These are phyloP conservation scores for Diadema setosum DNA, from an alignment of 35 echinoderm and acorn worm genomes.

Conservation along the genomic window DNA sequence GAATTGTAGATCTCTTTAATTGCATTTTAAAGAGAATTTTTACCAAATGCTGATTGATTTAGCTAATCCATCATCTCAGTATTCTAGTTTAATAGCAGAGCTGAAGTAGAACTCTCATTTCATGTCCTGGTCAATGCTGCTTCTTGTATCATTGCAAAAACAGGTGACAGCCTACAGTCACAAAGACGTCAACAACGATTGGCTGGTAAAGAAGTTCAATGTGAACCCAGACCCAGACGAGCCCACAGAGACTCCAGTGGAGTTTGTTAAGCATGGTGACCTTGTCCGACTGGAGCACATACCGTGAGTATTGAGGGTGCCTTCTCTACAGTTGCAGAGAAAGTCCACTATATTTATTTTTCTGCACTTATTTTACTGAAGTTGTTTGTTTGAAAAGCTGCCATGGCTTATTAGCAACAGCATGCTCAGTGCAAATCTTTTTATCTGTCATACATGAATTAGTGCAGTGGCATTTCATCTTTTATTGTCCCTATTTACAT, in stretches of 20 bases:
- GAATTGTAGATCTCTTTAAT: no score
- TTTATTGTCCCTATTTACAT: no score
- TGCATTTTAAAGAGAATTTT: no score
- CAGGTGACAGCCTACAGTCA: slow-evolving; percentile 88
- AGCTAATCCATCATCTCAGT: no score
- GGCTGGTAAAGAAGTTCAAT: slow-evolving; percentile 82
- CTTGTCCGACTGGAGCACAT: slow-evolving; percentile 79
- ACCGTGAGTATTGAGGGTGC: slow-evolving; percentile 38
- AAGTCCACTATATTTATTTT: not conserved
- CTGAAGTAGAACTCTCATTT: no score
- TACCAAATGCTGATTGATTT: no score
- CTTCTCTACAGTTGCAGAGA: not conserved
- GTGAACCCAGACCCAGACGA: slow-evolving; percentile 15
- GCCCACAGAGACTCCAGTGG: not conserved
- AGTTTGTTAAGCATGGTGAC: slow-evolving; percentile 85
- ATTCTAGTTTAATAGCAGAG: no score
- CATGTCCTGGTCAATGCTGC: no score
- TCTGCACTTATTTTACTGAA: not conserved
- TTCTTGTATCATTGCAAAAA: no score
- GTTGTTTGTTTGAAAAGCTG: not conserved
- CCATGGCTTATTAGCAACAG: not conserved
- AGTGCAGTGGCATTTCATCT: no score
- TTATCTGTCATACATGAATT: not conserved
- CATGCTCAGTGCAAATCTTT: not conserved
- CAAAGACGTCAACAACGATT: slow-evolving; percentile 95